Conservation (phyloP, 2,797 vertebrate genomes). For the Neoniphon sammara region DNA sequence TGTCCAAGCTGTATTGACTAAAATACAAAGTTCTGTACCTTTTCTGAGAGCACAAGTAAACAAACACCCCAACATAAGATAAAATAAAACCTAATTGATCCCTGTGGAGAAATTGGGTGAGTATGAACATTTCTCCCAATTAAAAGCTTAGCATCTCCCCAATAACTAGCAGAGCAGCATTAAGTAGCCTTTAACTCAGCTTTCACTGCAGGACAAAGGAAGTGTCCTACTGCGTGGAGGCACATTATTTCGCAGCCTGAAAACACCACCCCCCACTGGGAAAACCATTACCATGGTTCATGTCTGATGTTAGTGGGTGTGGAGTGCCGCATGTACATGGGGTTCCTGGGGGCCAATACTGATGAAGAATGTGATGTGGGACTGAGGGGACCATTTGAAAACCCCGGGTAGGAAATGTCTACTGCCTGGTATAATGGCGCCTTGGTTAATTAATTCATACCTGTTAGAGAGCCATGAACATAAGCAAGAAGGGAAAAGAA, state of each 20-base stretch:
- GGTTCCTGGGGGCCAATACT: conserved; percentile 32
- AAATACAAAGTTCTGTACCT: conserved; percentile 1
- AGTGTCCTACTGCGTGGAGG: conserved; percentile 42
- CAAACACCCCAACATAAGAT: not conserved
- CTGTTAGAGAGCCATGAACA: not conserved
- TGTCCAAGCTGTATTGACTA: too few species aligned
- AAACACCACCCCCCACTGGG: conserved; percentile 54
- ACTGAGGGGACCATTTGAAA: conserved; percentile 16
- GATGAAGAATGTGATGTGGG: conserved; percentile 11
- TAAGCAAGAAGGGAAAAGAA: not conserved
- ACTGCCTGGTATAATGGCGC: conserved; percentile 2
- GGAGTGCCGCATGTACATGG: conserved; percentile 28
- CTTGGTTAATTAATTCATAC: not conserved
- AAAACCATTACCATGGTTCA: conserved; percentile 64
- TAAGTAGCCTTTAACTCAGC: conserved; percentile 67
- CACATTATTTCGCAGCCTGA: conserved; percentile 63
- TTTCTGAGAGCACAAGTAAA: conserved; percentile 18
- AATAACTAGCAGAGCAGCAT: conserved; percentile 55
- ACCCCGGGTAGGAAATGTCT: not conserved
- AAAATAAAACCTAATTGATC: not conserved
- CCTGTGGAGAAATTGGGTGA: not conserved
- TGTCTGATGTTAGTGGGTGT: conserved; percentile 48
- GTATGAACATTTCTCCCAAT: conserved; percentile 31
- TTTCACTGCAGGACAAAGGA: conserved; percentile 44
- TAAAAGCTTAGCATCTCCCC: conserved; percentile 47